Percentiles rank a stretch among this genome's conserved stretches.
Evolutionary conservation across 1,140 invertebrate species (phyloP).

Genomic region (Drosophila arawakana): DNA sequence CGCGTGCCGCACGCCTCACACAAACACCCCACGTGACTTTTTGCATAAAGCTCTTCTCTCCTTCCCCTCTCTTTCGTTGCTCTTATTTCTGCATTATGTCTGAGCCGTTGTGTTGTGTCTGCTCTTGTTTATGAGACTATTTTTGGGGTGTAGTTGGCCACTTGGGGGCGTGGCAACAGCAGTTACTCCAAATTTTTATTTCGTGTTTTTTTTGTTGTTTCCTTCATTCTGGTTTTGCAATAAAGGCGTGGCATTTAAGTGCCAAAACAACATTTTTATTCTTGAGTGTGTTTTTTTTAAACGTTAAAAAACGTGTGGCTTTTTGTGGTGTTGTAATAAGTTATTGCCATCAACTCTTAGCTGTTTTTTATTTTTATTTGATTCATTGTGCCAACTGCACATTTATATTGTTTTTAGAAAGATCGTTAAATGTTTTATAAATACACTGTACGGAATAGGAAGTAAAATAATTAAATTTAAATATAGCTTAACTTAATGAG

Average conservation of each 20-base stretch:
- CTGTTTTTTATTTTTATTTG: conserved; percentile 4
- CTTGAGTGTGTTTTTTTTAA: not conserved
- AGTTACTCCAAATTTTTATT: conserved; percentile 18
- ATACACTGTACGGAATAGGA: not conserved
- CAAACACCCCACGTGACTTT: conserved; percentile 63
- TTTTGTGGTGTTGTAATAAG: conserved; percentile 49
- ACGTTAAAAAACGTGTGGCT: conserved; percentile 6
- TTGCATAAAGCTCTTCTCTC: conserved; percentile 11
- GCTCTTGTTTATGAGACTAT: conserved; percentile 28
- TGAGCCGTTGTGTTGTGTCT: conserved; percentile 43
- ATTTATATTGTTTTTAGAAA: too few relatives aligned
- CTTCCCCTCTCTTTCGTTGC: not conserved
- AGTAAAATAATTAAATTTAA: not conserved
- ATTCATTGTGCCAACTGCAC: conserved; percentile 11
- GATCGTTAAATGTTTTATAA: not conserved
- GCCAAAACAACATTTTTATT: conserved; percentile 45
- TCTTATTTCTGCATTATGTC: conserved; percentile 35
- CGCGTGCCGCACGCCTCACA: conserved; percentile 63
- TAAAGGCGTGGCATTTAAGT: conserved; percentile 61
- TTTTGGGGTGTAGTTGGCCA: conserved; percentile 8
- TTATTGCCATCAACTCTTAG: conserved; percentile 10
- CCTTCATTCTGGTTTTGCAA: conserved; percentile 6
- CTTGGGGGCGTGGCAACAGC: conserved; percentile 23
- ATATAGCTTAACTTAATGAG: not conserved
- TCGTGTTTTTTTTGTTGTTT: conserved; percentile 22